phyloP scores from a whole-genome alignment of 2,888 invertebrate species.

The Pemphredon lugubris region DNA sequence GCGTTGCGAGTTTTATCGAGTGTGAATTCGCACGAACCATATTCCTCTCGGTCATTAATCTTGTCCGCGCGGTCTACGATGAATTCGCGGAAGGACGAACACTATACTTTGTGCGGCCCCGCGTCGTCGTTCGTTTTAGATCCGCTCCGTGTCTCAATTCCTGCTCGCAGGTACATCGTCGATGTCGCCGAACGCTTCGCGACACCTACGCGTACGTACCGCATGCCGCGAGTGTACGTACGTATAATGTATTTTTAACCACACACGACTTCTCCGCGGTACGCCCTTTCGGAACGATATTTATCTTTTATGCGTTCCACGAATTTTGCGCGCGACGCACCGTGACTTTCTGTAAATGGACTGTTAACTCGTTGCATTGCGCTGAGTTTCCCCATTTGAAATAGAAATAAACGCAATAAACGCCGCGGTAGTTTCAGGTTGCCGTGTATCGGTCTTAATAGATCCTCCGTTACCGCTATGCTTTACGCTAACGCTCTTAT shows the following conservation, averaged over 20 bases:
- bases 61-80: conserved; percentile 53
- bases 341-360: conserved; percentile 38
- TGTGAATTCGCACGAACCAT: conserved; percentile 69
- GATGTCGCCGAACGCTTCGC: background rate
- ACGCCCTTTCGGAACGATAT: background rate
- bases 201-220: too few species aligned
- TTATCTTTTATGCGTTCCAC: background rate
- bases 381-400: conserved; percentile 42
- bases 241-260: conserved; percentile 14
- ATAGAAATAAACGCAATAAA: conserved; percentile 51
- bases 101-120: conserved; percentile 42
- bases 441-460: conserved; percentile 20
- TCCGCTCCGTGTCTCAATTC: conserved; percentile 27
- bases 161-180: too few species aligned
- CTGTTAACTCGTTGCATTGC: conserved; percentile 41
- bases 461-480: background rate
- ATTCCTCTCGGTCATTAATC: conserved; percentile 72
- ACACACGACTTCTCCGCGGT: background rate
- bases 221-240: too few species aligned
- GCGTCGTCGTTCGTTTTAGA: conserved; percentile 39
- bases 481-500: background rate
- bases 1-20: conserved; percentile 73
- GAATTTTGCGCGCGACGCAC: conserved; percentile 18
- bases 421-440: background rate
- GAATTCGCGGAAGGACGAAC: conserved; percentile 58